phyloP scores from a whole-genome alignment of 2,113 vertebrate genomes.

The Scytalopus superciliaris region DNA sequence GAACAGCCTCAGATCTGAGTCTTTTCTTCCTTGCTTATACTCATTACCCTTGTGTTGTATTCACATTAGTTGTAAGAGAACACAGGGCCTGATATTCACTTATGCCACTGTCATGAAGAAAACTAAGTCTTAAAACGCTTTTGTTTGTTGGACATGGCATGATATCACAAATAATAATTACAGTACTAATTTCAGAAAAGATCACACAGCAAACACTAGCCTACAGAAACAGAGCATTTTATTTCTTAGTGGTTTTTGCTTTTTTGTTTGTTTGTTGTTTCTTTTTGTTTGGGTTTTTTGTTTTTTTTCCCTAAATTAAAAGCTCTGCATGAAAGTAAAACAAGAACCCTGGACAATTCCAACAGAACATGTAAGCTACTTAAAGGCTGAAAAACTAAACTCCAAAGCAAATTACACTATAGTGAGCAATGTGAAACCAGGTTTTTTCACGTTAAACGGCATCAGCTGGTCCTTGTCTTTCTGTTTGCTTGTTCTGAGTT shows the following conservation, averaged over 20 bases:
- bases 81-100: not conserved
- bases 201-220: not conserved
- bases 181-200: slow-evolving; percentile 3
- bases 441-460: not conserved
- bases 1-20: not conserved
- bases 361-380: not conserved
- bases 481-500: not conserved
- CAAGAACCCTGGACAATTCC: not conserved
- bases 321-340: not conserved
- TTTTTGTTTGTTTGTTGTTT: too few relatives aligned
- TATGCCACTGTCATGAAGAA: not conserved
- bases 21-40: not conserved
- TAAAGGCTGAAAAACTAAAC: not conserved
- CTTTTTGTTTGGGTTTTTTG: too few relatives aligned
- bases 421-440: not conserved
- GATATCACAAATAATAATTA: not conserved
- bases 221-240: not conserved
- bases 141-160: not conserved
- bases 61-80: not conserved
- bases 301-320: slow-evolving; percentile 36
- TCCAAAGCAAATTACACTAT: not conserved
- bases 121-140: not conserved
- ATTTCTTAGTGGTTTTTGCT: not conserved
- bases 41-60: not conserved
- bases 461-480: not conserved